Evolutionary conservation across 2,113 vertebrate genomes (phyloP).

Genomic region (Corythornis vintsioides): DNA sequence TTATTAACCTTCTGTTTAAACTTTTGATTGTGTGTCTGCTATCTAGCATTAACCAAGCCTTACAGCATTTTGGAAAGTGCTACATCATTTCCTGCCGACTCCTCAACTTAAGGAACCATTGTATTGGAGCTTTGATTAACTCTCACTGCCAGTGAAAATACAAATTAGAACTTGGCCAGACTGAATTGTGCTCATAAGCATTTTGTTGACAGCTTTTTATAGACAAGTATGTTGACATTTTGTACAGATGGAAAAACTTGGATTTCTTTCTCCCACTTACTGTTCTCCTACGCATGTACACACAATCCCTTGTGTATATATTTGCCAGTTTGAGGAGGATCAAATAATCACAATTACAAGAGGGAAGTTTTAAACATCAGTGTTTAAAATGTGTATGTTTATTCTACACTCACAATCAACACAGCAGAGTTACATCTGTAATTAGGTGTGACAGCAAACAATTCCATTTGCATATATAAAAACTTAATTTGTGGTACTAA

Average conservation of each 20-base stretch:
- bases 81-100: background rate
- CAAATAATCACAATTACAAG: background rate
- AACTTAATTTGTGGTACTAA: background rate
- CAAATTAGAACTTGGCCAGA: background rate
- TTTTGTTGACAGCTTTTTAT: constrained; percentile 3
- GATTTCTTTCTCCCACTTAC: constrained; percentile 27
- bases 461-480: background rate
- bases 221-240: constrained; percentile 4
- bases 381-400: background rate
- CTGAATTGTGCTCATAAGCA: background rate
- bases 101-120: background rate
- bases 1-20: background rate
- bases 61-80: background rate
- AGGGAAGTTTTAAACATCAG: background rate
- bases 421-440: background rate
- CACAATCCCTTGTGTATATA: background rate
- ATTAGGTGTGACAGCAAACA: background rate
- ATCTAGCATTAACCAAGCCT: background rate
- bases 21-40: background rate
- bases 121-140: background rate
- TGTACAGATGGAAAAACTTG: constrained; percentile 22
- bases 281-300: background rate
- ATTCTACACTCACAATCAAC: background rate
- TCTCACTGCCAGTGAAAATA: background rate
- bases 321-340: constrained; percentile 8